Base-by-base conservation (phyloP, 2,797 vertebrate genomes). In the Mergus octosetaceus region DNA sequence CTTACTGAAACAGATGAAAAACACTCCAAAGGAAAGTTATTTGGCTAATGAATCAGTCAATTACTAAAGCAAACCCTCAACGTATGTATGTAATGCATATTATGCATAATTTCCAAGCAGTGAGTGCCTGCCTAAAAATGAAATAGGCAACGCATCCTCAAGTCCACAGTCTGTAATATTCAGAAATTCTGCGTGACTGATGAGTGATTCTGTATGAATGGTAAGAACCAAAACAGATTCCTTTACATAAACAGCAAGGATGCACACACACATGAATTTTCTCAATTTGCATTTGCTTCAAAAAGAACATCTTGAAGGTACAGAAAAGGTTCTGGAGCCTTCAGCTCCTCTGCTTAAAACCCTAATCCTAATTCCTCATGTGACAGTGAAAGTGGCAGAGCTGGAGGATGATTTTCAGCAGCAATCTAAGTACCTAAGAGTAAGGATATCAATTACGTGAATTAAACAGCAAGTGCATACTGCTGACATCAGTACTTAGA, bases 161-260 rank as follows among this genome's bases (percentile, higher is more conserved):
- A 85, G 39, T 56, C 70, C 79, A 10, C 3, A 10, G 41, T 21
- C 47, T 69, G 1, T 3, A 70, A 65, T 0, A 91, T 21, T 10
- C 78, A 93, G 84, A 62, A 83, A 58, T 32, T 86, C 82, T 34
- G 56, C 61, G 54, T 39, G 83, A 85, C 68, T 30, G 45, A 47
- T 45, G 47, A 49, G 47, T 49, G 47, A 58, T 32, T 86, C 82
- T 34, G 56, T 64, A 53, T 39, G 83, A 85, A 66, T 30, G 66
- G 5, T 71, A 89, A 89, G 91, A 90, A 38, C 76, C 13, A 45
- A 80, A 94, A 81, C 36, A 60, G 41, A 49, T 27, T 96, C 68
- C 78, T 79, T 79, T 69, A 85, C 94, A 94, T 68, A 85, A 85
- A 87, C 32, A 65, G 66, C 91, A 96, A 90, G 65, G 93, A 95